phyloP scores from a whole-genome alignment of 2,113 vertebrate species.

The Struthidea cinerea region DNA sequence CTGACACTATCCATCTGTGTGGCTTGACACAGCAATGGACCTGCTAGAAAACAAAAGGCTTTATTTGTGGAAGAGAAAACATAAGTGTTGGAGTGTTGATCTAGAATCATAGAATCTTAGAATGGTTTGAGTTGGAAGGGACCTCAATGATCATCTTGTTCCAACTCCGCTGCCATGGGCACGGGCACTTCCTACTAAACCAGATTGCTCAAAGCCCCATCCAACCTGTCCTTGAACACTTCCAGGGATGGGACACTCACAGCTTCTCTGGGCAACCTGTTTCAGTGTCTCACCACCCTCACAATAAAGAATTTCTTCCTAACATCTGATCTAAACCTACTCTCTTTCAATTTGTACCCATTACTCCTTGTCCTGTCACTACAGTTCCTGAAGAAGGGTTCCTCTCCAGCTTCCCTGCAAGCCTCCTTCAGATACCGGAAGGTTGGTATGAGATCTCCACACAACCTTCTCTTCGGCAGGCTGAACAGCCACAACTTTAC shows the following conservation, averaged over 20 bases:
- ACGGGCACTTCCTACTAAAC: neutral
- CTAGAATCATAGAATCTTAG: neutral
- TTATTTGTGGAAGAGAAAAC: neutral
- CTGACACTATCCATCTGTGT: accelerated
- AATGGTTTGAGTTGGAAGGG: neutral
- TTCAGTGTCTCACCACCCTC: neutral
- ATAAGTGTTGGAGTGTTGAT: neutral
- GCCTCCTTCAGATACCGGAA: neutral
- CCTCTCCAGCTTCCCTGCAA: neutral
- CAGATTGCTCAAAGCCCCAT: neutral
- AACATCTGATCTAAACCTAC: neutral
- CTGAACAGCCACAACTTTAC: neutral
- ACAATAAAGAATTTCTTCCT: neutral
- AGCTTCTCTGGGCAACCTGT: neutral
- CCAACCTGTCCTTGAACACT: neutral
- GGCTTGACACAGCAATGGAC: neutral
- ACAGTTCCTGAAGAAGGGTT: neutral
- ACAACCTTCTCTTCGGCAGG: neutral
- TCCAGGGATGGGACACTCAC: neutral
- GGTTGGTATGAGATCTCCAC: neutral
- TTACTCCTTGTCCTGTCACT: neutral
- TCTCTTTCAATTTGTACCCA: neutral
- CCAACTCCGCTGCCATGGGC: neutral
- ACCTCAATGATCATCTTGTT: neutral
- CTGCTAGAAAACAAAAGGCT: neutral